Evolutionary conservation across 1,140 invertebrate species (phyloP).

Genomic region (Drosophila serrata): DNA sequence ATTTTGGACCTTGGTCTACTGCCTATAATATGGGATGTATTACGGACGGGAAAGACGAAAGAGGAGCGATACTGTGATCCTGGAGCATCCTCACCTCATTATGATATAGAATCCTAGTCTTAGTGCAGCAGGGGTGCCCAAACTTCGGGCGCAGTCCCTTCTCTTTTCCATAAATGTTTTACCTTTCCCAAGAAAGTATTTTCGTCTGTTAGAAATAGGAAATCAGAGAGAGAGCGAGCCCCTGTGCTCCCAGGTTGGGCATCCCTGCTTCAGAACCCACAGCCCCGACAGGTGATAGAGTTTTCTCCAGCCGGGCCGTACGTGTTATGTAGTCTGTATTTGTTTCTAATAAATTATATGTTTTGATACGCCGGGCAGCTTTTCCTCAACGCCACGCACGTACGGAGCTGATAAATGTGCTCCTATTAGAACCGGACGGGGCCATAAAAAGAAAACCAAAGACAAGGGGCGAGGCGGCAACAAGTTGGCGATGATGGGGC

Average conservation of each 20-base stretch:
- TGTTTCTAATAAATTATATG: constrained; percentile 57
- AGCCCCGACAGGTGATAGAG: constrained; percentile 32
- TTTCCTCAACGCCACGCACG: constrained; percentile 64
- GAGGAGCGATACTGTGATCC: constrained; percentile 48
- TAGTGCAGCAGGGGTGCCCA: constrained; percentile 20
- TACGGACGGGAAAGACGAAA: background rate
- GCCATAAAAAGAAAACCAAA: constrained; percentile 67
- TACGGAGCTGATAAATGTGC: constrained; percentile 75
- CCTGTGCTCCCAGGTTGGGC: constrained; percentile 1
- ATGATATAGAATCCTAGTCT: constrained; percentile 2
- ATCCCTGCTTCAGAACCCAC: constrained; percentile 18
- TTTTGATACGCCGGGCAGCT: constrained; percentile 16
- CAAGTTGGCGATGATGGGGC: constrained; percentile 46
- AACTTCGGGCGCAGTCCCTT: background rate
- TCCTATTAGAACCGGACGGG: constrained; percentile 63
- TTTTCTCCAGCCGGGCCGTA: constrained; percentile 5
- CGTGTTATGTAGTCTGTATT: constrained; percentile 44
- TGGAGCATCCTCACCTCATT: constrained; percentile 51
- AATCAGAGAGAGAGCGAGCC: background rate
- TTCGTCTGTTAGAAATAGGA: background rate
- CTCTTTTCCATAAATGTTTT: background rate
- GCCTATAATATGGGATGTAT: constrained; percentile 47
- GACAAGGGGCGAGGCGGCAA: constrained; percentile 36
- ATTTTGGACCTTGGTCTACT: constrained; percentile 92
- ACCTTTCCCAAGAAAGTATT: constrained; percentile 7